Percentiles rank a stretch among this genome's conserved stretches.
Conservation (phyloP, 2,888 invertebrate species). For the Xestia ashworthii region DNA sequence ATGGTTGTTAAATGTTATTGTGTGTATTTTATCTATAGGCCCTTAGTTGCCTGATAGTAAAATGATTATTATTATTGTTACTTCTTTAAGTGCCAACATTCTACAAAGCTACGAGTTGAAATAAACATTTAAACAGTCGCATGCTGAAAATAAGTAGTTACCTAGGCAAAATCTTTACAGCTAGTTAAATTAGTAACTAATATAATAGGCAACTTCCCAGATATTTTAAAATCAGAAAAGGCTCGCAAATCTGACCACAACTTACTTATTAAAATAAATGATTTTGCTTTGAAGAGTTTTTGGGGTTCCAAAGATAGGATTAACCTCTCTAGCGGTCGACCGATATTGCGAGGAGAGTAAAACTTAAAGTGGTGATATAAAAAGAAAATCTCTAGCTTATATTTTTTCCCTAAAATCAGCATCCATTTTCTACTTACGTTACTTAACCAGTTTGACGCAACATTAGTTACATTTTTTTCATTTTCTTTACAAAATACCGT, state of each 20-base stretch:
- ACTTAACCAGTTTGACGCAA: not conserved
- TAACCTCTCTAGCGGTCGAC: slow-evolving; percentile 1
- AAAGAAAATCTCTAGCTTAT: not conserved
- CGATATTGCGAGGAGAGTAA: not conserved
- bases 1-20: too few relatives aligned
- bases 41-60: too few relatives aligned
- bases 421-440: not conserved
- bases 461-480: not conserved
- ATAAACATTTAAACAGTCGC: not conserved
- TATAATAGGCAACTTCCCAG: not conserved
- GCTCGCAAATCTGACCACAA: not conserved
- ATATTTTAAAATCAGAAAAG: not conserved
- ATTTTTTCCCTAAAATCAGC: not conserved
- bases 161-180: not conserved
- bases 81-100: too few relatives aligned
- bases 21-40: too few relatives aligned
- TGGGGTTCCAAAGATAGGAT: slow-evolving; percentile 5
- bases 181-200: too few relatives aligned
- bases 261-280: slow-evolving; percentile 1
- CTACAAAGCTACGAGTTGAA: not conserved
- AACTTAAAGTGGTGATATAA: not conserved
- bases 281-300: slow-evolving; percentile 21
- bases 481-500: not conserved
- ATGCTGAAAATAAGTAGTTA: not conserved
- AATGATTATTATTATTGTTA: too few relatives aligned